Percentiles rank a stretch among this genome's conserved stretches.
These are phyloP conservation scores for Myathropa florea DNA, from an alignment of 2,888 invertebrate species.

Conservation along the genomic window DNA sequence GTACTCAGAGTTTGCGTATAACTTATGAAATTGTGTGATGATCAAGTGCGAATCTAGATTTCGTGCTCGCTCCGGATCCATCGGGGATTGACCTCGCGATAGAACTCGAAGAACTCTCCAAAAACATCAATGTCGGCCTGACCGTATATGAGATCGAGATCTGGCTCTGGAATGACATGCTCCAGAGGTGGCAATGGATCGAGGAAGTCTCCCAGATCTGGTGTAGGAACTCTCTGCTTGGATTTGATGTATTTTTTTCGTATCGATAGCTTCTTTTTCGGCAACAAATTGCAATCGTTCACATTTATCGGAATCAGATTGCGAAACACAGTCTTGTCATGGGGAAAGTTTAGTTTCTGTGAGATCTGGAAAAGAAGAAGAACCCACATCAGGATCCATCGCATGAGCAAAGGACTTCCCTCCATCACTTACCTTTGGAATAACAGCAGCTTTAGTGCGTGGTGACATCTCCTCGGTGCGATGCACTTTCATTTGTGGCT, in stretches of 20 bases:
- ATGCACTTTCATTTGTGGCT: constrained; percentile 12
- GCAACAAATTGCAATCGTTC: constrained; percentile 74
- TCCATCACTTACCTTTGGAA: constrained; percentile 73
- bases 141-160: constrained; percentile 63
- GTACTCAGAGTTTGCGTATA: constrained; percentile 50
- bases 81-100: constrained; percentile 55
- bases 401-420: background rate
- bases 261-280: constrained; percentile 62
- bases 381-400: background rate
- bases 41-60: constrained; percentile 11
- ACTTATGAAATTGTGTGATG: constrained; percentile 12
- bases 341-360: constrained; percentile 76
- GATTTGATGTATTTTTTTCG: constrained; percentile 59
- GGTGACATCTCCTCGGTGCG: constrained; percentile 72
- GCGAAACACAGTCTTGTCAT: constrained; percentile 73
- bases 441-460: constrained; percentile 72
- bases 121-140: constrained; percentile 40
- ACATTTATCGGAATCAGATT: constrained; percentile 76
- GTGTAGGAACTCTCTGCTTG: constrained; percentile 69
- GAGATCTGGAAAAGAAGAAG: constrained; percentile 72
- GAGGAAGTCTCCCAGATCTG: constrained; percentile 75
- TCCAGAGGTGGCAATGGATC: constrained; percentile 72
- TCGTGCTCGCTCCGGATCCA: constrained; percentile 41
- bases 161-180: constrained; percentile 73
- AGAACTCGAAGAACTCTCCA: constrained; percentile 56